These are phyloP conservation scores for Tuta absoluta DNA, from an alignment of 2,888 invertebrate genomes.

Conservation along the genomic window DNA sequence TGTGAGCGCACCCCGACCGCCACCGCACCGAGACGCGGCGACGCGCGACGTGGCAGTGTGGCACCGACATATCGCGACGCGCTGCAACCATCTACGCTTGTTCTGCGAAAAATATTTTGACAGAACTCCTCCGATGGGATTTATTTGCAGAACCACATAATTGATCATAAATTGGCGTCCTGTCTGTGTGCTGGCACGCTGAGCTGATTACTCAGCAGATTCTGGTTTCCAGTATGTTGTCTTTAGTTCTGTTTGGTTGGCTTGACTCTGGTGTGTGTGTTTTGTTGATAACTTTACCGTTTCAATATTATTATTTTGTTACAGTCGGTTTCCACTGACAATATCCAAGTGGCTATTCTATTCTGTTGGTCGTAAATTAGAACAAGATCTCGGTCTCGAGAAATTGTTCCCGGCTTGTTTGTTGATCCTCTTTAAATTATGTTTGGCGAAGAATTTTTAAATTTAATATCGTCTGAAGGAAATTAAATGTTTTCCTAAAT, in stretches of 20 bases:
- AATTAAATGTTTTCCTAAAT: slow-evolving; percentile 25
- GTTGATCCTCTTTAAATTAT: slow-evolving; percentile 46
- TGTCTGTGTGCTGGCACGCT: neutral
- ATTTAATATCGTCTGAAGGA: slow-evolving; percentile 25
- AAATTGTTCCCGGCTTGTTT: slow-evolving; percentile 36
- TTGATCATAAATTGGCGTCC: slow-evolving; percentile 9
- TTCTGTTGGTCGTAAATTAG: slow-evolving; percentile 1
- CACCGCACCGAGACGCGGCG: neutral
- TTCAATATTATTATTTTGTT: too few species aligned
- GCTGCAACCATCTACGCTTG: slow-evolving; percentile 10
- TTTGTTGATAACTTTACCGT: neutral
- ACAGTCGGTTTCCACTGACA: neutral
- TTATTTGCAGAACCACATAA: slow-evolving; percentile 7
- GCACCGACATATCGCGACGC: neutral
- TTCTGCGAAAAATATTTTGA: slow-evolving; percentile 18
- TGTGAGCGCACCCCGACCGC: too few species aligned
- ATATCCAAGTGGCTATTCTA: neutral
- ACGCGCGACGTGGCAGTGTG: too few species aligned
- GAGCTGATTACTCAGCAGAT: neutral
- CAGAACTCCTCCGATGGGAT: slow-evolving; percentile 1
- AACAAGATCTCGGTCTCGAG: slow-evolving; percentile 21
- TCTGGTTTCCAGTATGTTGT: neutral
- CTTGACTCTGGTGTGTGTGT: neutral
- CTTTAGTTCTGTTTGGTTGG: neutral
- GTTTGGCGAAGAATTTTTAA: slow-evolving; percentile 36